These are phyloP conservation scores for Zaprionus taronus DNA, from an alignment of 1,140 invertebrate species.

Conservation along the genomic window DNA sequence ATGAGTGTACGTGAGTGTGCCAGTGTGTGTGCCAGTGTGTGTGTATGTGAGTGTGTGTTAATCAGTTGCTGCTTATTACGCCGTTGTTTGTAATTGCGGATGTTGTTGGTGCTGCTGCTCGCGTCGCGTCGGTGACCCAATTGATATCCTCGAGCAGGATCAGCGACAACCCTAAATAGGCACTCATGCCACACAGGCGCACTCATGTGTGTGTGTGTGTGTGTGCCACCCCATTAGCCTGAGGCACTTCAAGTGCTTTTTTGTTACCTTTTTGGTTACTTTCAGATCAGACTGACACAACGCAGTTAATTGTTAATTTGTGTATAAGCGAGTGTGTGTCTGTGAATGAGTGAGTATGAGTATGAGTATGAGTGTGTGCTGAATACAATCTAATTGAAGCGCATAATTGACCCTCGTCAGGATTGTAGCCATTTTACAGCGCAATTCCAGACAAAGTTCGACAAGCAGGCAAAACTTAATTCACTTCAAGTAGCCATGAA, in stretches of 20 bases:
- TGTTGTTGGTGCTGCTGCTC: constrained; percentile 8
- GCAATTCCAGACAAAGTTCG: constrained; percentile 15
- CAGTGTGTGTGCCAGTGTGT: background rate
- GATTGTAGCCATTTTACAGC: constrained; percentile 7
- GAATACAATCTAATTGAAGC: constrained; percentile 53
- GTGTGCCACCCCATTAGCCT: constrained; percentile 8
- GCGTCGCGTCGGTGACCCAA: constrained; percentile 2
- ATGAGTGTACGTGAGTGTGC: background rate
- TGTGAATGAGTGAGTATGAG: constrained; percentile 7
- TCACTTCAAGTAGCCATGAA: background rate
- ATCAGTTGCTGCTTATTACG: constrained; percentile 32
- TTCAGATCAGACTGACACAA: background rate
- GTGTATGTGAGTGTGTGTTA: constrained; percentile 12
- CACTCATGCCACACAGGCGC: background rate
- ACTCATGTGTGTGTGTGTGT: background rate
- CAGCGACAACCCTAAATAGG: constrained; percentile 21
- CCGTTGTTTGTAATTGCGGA: constrained; percentile 13
- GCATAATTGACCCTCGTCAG: constrained; percentile 53
- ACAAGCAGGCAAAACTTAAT: background rate
- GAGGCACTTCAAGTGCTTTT: background rate
- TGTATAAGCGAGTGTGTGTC: background rate
- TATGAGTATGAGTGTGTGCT: constrained; percentile 24
- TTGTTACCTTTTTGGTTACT: background rate
- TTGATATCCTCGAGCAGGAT: constrained; percentile 30
- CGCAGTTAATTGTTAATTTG: constrained; percentile 14